Evolutionary conservation across 1,140 invertebrate genomes (phyloP), one percentile per base, ranked within the genome.

Genomic region (Tetramorium parvispinum): DNA sequence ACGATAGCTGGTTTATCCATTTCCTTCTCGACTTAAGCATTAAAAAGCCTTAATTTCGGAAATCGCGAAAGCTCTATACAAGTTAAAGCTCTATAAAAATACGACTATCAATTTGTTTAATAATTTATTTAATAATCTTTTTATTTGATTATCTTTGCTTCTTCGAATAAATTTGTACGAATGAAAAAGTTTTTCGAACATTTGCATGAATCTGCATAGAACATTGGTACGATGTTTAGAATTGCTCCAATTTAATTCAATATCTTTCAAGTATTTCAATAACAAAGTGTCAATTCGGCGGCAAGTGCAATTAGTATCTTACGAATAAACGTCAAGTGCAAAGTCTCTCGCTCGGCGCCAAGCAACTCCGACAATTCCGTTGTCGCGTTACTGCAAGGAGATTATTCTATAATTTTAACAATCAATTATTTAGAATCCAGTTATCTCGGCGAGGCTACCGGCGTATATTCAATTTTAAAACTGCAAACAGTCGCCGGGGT

Each of bases 331-430:
- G 51, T 59, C 53, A n/a, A n/a, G 68, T 10, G 43, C 71, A 18
- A 83, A 59, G 55, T 83, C 40, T 53, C 21, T 57, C 51, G 21
- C 57, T 11, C n/a, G 8, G 43, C 51, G 24, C 24, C 21, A 32
- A 18, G 32, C 63, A 53, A 57, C 37, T 3, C 21, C 51, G 55
- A 37, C 68, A 49, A 59, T 18, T 59, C 49, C 51, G 18, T 24
- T 53, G 18, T 51, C 46, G 43, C 40, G n/a, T 16, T 1, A 16
- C 46, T 40, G 79, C 18, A 21, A 59, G 40, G 24, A 59, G 79
- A 83, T 83, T 83, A 83, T 83, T 83, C 79, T 83, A 75, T 83
- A 83, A 83, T 70, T 83, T 83, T 83, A 73, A 83, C 79, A 83
- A 83, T 83, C 79, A 83, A 83, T 83, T 83, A 83, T 75, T 83